Conservation (phyloP, 2,888 invertebrate genomes). For the Clitarchus hookeri region DNA sequence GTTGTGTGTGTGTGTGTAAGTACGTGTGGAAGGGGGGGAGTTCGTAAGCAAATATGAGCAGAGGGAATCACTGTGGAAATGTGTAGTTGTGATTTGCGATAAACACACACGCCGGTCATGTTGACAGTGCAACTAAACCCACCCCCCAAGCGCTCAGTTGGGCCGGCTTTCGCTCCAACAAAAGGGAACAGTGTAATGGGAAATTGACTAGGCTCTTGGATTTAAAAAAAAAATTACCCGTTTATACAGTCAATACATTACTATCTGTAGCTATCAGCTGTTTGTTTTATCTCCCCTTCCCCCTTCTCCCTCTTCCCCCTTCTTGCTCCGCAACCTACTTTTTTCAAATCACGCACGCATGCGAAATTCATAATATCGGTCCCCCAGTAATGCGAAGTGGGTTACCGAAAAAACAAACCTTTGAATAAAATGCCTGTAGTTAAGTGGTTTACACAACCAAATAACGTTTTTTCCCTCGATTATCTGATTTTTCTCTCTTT, state of each 20-base stretch:
- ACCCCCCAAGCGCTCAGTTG: not conserved
- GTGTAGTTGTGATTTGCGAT: not conserved
- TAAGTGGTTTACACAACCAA: not conserved
- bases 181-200: not conserved
- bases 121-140: slow-evolving; percentile 1
- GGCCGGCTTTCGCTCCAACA: not conserved
- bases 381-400: not conserved
- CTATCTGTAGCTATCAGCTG: not conserved
- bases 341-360: no score
- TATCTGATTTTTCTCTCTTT: not conserved
- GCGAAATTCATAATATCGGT: not conserved
- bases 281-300: not conserved
- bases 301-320: not conserved
- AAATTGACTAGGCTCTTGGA: not conserved
- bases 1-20: no score
- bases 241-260: not conserved
- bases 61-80: no score
- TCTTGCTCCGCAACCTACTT: no score
- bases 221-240: not conserved
- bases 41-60: no score
- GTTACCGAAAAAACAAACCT: not conserved
- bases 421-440: not conserved
- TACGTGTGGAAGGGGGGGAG: no score
- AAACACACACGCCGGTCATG: not conserved
- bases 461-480: not conserved